Evolutionary conservation across 2,797 vertebrate genomes (phyloP), one percentile per base, ranked within the genome.

Genomic region (Brachyalestes nurse): DNA sequence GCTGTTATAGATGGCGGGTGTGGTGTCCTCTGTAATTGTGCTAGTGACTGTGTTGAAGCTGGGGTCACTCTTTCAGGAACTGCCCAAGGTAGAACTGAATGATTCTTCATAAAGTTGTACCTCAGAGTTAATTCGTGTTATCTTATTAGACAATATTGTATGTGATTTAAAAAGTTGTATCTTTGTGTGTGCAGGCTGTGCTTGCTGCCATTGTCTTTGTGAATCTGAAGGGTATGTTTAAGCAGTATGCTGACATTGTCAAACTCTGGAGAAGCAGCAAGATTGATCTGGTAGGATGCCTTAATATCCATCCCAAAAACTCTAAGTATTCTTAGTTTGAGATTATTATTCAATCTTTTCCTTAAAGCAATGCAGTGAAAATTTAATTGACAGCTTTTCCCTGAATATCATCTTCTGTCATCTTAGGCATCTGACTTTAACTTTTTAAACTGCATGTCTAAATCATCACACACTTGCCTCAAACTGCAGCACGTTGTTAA

Each of bases 161-260:
- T 66, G 1, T 61, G 9, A 25, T 19, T 23, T 40, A 8, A 34
- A 21, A n/a, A 49, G 9, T n/a, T 58, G 13, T 49, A 21, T 77
- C 25, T 84, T 65, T 90, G 77, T 87, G 38, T 90, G 12, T 88
- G 25, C 84, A 99, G 98, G 97, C 96, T 0, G 94, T 98, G 71
- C 93, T 99, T 81, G 87, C 98, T 21, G 90, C 94, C 0, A 94
- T 95, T 38, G 94, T 99, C 45, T 93, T 99, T 2, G 88, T 96
- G 57, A 99, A 99, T 88, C 91, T 99, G 78, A 98, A 97, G 83
- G 96, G 97, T 13, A 99, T 99, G 96, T 94, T 97, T 89, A 95
- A 93, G 86, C 98, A 99, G 88, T 94, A 95, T 79, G 53, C 42
- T 0, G 97, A 99, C 64, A 74, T 99, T 19, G 13, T 86, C 7